phyloP scores from a whole-genome alignment of 2,888 invertebrate genomes.

The Ophion ventricosus region DNA sequence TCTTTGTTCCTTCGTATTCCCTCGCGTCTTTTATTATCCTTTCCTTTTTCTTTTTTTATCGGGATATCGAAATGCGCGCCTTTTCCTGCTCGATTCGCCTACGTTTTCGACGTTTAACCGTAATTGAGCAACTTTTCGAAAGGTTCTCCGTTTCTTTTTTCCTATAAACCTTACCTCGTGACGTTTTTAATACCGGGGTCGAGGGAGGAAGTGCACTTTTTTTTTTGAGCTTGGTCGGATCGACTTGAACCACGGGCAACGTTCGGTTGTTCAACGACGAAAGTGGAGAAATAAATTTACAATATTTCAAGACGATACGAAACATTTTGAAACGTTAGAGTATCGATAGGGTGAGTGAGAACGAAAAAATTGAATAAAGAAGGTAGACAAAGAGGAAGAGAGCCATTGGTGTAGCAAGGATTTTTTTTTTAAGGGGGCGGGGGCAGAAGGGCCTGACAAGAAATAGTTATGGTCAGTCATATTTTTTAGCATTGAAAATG shows the following conservation, averaged over 20 bases:
- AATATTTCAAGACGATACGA: too few species aligned
- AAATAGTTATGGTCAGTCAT: too few species aligned
- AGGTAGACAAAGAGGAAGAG: too few species aligned
- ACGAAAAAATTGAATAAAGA: too few species aligned
- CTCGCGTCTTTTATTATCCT: background rate
- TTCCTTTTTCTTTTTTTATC: slow-evolving; percentile 12
- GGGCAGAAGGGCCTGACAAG: too few species aligned
- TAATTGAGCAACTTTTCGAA: slow-evolving; percentile 10
- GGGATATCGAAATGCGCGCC: slow-evolving; percentile 30
- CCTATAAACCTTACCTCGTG: background rate
- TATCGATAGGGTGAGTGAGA: too few species aligned
- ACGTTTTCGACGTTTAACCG: slow-evolving; percentile 1
- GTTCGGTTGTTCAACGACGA: too few species aligned
- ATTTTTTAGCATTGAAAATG: too few species aligned
- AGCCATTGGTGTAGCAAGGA: too few species aligned
- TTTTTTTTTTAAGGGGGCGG: too few species aligned
- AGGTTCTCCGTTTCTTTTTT: background rate
- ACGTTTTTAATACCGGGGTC: background rate
- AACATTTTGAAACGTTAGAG: too few species aligned
- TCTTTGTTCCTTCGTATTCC: slow-evolving; percentile 37
- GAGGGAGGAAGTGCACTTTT: background rate
- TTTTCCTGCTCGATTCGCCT: slow-evolving; percentile 17
- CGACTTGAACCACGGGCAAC: background rate
- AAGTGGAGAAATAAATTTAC: too few species aligned
- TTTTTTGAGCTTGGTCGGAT: background rate